Percentiles rank a stretch among this genome's conserved stretches.
phyloP scores from a whole-genome alignment of 2,888 invertebrate genomes.

The Microctonus aethiopoides region DNA sequence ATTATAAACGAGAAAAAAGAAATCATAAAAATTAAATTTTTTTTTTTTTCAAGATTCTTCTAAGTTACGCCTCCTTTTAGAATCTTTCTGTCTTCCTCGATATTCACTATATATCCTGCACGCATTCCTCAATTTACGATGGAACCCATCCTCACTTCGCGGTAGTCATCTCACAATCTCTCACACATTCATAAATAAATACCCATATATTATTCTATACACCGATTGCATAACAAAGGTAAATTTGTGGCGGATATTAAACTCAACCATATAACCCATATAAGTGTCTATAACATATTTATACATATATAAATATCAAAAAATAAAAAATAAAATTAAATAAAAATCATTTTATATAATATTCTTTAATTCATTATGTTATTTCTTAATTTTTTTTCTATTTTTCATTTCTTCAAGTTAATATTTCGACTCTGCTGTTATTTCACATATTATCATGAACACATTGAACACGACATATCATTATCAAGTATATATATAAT shows the following conservation, averaged over 20 bases:
- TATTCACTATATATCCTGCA: constrained; percentile 16
- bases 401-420: no score
- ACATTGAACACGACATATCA: not conserved
- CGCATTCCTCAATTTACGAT: constrained; percentile 32
- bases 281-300: not conserved
- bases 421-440: no score
- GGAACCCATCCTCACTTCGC: constrained; percentile 20
- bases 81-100: not conserved
- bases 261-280: constrained; percentile 10
- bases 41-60: not conserved
- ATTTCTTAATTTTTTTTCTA: not conserved
- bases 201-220: not conserved
- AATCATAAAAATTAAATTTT: not conserved
- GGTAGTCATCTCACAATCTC: not conserved
- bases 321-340: not conserved
- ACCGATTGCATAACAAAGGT: not conserved
- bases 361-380: not conserved
- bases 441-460: not conserved
- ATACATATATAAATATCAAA: not conserved
- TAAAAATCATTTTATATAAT: not conserved
- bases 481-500: not conserved
- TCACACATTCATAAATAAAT: constrained; percentile 3
- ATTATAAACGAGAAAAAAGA: not conserved
- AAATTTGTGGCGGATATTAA: constrained; percentile 18
- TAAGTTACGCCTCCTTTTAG: constrained; percentile 12